Evolutionary conservation across 2,113 vertebrate species (phyloP).

Genomic region (Cyprinodon tularosa): DNA sequence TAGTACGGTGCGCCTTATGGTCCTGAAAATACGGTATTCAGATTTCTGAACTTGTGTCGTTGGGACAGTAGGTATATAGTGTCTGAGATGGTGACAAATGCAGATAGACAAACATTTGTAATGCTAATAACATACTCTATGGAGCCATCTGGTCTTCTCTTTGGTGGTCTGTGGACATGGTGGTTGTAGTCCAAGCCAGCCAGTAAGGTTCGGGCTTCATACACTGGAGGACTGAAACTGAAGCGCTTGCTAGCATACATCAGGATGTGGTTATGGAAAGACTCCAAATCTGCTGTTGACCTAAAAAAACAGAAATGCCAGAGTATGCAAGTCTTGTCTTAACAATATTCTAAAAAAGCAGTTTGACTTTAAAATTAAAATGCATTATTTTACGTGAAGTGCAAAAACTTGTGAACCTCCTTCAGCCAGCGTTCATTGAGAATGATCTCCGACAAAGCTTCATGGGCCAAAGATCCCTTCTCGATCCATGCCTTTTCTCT

Average conservation of each 20-base stretch:
- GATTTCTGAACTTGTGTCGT: too few relatives aligned
- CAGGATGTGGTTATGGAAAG: background rate
- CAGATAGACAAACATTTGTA: too few relatives aligned
- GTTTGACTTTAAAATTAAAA: background rate
- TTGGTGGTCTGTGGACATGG: background rate
- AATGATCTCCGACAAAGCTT: background rate
- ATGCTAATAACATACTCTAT: background rate
- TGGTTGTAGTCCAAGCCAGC: background rate
- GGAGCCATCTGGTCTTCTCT: background rate
- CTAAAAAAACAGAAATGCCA: background rate
- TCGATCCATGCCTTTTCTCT: background rate
- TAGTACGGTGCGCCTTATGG: too few relatives aligned
- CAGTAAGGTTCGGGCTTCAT: background rate
- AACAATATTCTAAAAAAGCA: background rate
- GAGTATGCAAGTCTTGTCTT: too few relatives aligned
- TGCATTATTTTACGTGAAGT: background rate
- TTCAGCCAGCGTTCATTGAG: background rate
- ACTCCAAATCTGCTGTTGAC: background rate
- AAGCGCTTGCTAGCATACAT: background rate
- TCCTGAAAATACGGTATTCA: too few relatives aligned
- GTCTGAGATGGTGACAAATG: too few relatives aligned
- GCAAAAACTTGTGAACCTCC: background rate
- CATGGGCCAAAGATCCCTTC: background rate
- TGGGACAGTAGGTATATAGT: too few relatives aligned
- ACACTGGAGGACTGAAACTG: background rate